Evolutionary conservation across 2,888 invertebrate species (phyloP).

Genomic region (Pherbina coryleti): DNA sequence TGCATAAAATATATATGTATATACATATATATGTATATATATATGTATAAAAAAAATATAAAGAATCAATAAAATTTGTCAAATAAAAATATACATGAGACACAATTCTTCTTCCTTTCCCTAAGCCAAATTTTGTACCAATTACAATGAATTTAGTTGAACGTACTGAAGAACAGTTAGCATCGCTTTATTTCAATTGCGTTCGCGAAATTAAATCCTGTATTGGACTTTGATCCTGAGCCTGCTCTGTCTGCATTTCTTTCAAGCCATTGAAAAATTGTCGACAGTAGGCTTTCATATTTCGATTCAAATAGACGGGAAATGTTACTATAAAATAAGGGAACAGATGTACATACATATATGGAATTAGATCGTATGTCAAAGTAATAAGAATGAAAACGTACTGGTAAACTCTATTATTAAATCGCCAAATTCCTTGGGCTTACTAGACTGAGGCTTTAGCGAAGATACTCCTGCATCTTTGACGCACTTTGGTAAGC

Average conservation of each 20-base stretch:
- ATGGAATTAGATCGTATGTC: neutral
- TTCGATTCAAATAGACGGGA: constrained; percentile 69
- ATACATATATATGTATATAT: constrained; percentile 8
- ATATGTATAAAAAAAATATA: neutral
- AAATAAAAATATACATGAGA: neutral
- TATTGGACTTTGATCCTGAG: constrained; percentile 13
- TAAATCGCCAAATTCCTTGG: constrained; percentile 75
- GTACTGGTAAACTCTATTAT: constrained; percentile 76
- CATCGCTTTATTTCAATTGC: neutral
- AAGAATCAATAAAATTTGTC: neutral
- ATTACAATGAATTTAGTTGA: neutral
- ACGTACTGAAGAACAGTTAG: neutral
- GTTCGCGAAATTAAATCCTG: constrained; percentile 10
- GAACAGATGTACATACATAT: constrained; percentile 19
- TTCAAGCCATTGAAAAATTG: constrained; percentile 61
- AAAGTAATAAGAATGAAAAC: constrained; percentile 8
- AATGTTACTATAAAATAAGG: constrained; percentile 69
- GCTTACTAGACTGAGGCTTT: constrained; percentile 77
- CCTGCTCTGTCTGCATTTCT: constrained; percentile 66
- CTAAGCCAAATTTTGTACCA: neutral
- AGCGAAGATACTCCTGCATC: constrained; percentile 71
- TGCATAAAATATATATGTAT: constrained; percentile 4
- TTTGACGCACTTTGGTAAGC: constrained; percentile 76
- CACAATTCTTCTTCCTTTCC: neutral
- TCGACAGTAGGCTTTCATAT: constrained; percentile 68